Conservation (phyloP, 1,140 invertebrate species). For the Ptiloglossa arizonensis region DNA sequence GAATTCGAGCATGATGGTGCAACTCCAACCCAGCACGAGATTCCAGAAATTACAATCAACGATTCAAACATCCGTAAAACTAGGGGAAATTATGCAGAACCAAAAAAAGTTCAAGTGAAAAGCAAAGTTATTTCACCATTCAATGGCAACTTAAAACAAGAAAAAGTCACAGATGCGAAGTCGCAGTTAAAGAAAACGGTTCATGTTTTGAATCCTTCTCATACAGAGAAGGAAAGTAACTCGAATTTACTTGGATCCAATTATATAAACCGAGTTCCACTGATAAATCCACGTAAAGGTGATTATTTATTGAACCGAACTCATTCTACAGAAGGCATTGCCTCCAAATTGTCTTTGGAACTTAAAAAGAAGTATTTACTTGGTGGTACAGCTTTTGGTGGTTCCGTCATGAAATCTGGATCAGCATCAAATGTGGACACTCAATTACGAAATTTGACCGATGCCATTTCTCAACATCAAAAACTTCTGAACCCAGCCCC, state of each 20-base stretch:
- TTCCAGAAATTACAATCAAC: slow-evolving; percentile 86
- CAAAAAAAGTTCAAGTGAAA: slow-evolving; percentile 85
- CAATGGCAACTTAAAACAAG: slow-evolving; percentile 73
- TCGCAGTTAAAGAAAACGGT: slow-evolving; percentile 54
- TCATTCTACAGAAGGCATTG: slow-evolving; percentile 92
- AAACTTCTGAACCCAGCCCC: slow-evolving; percentile 91
- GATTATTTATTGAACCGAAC: slow-evolving; percentile 90
- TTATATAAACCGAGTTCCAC: slow-evolving; percentile 71
- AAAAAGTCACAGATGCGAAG: slow-evolving; percentile 7
- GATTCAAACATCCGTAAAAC: slow-evolving; percentile 82
- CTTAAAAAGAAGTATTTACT: slow-evolving; percentile 92
- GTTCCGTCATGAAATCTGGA: slow-evolving; percentile 90
- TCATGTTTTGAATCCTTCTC: not conserved
- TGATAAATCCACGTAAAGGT: slow-evolving; percentile 84
- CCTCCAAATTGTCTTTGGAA: slow-evolving; percentile 92
- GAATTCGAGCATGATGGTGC: slow-evolving; percentile 92
- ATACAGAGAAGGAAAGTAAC: slow-evolving; percentile 26
- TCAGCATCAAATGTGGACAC: slow-evolving; percentile 92
- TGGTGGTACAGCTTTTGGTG: slow-evolving; percentile 84
- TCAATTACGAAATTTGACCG: slow-evolving; percentile 90
- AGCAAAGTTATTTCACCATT: slow-evolving; percentile 76
- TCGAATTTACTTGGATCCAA: slow-evolving; percentile 31
- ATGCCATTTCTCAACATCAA: slow-evolving; percentile 93
- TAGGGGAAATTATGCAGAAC: slow-evolving; percentile 78
- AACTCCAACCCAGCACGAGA: slow-evolving; percentile 86